Evolutionary conservation across 2,888 invertebrate species (phyloP).

Genomic region (Apotomis betuletana): DNA sequence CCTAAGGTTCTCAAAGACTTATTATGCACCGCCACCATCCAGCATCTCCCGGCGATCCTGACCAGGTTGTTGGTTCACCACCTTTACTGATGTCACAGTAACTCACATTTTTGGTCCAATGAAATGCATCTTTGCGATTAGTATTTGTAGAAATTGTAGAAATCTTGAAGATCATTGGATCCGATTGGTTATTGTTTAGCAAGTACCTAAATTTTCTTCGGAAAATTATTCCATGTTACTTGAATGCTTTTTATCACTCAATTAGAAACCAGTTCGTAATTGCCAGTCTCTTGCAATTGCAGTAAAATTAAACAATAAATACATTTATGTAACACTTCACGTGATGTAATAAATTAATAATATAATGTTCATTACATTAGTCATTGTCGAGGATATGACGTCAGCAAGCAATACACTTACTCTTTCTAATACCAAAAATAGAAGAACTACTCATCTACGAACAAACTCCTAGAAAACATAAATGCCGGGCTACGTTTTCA

Average conservation of each 20-base stretch:
- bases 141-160: no score
- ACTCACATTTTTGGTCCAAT: no score
- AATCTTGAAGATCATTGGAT: no score
- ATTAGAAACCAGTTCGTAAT: slow-evolving; percentile 8
- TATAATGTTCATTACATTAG: neutral
- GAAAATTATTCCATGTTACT: neutral
- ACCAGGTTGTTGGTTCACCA: no score
- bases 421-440: neutral
- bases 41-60: no score
- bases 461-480: neutral
- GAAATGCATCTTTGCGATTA: no score
- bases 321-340: slow-evolving; percentile 19
- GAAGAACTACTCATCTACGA: neutral
- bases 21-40: no score
- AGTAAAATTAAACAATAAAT: neutral
- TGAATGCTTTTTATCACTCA: neutral
- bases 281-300: slow-evolving; percentile 4
- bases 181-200: no score
- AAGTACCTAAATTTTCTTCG: neutral
- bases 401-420: slow-evolving; percentile 11
- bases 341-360: neutral
- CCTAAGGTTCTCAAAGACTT: no score
- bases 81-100: no score
- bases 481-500: no score
- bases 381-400: slow-evolving; percentile 4